Conservation (phyloP, 2,113 vertebrate genomes). For the Ictalurus furcatus region DNA sequence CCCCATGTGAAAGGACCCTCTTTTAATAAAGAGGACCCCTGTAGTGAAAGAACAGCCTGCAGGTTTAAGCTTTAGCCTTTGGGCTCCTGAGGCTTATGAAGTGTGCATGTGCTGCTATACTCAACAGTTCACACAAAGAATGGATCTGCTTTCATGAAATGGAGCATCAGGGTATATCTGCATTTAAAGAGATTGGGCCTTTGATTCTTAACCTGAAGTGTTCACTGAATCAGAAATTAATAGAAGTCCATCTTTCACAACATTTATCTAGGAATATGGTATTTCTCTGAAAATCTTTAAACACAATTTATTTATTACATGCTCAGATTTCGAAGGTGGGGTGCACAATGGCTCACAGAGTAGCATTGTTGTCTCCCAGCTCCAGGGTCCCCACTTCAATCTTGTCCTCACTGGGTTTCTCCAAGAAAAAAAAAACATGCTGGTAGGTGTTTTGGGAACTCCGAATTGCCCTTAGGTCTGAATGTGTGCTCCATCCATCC, state of each 20-base stretch:
- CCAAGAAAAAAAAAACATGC: background rate
- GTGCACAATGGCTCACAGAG: background rate
- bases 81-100: constrained; percentile 1
- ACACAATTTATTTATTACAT: background rate
- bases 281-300: background rate
- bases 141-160: constrained; percentile 21
- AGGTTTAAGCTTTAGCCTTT: constrained; percentile 19
- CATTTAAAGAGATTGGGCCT: constrained; percentile 10
- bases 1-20: background rate
- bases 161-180: constrained; percentile 7
- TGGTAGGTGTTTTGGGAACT: background rate
- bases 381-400: background rate
- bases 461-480: background rate
- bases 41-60: constrained; percentile 33
- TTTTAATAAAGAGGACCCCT: constrained; percentile 16
- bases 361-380: background rate
- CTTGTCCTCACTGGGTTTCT: background rate
- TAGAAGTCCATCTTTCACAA: background rate
- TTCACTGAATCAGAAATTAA: constrained; percentile 9
- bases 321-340: background rate
- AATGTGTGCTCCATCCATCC: background rate
- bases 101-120: constrained; percentile 34
- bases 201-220: constrained; percentile 8
- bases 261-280: background rate
- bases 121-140: constrained; percentile 24